phyloP scores from a whole-genome alignment of 2,888 invertebrate genomes.

The Volucella inanis region DNA sequence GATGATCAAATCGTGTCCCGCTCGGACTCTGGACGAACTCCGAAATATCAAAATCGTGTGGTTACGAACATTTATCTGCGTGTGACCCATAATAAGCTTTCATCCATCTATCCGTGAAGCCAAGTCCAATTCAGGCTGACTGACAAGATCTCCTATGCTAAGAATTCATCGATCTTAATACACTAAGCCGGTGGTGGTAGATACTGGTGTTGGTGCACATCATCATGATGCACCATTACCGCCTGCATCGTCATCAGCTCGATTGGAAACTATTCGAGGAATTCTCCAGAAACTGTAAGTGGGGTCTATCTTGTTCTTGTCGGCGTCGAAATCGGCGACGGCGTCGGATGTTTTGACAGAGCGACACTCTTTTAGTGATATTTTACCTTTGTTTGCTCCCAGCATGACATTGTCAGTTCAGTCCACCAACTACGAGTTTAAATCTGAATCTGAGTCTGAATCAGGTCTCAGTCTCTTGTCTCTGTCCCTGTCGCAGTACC shows the following conservation, averaged over 20 bases:
- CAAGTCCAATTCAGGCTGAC: neutral
- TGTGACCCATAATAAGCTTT: slow-evolving; percentile 61
- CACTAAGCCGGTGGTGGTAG: slow-evolving; percentile 12
- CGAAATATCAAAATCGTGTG: slow-evolving; percentile 61
- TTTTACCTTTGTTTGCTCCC: slow-evolving; percentile 71
- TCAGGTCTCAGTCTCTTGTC: too few relatives aligned
- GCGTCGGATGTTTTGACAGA: slow-evolving; percentile 74
- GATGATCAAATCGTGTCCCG: slow-evolving; percentile 2
- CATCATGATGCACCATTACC: slow-evolving; percentile 27
- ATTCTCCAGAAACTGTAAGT: slow-evolving; percentile 70
- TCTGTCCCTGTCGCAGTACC: neutral
- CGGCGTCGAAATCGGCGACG: slow-evolving; percentile 25
- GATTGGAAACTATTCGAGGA: slow-evolving; percentile 70
- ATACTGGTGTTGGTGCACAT: slow-evolving; percentile 14
- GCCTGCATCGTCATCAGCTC: slow-evolving; percentile 36
- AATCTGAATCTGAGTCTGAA: slow-evolving; percentile 25
- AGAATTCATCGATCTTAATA: slow-evolving; percentile 35
- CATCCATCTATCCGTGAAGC: neutral
- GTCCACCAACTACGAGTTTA: neutral
- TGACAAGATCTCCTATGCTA: slow-evolving; percentile 51
- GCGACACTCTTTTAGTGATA: slow-evolving; percentile 74
- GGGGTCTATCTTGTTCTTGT: slow-evolving; percentile 45
- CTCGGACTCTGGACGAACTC: slow-evolving; percentile 28
- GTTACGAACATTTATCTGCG: slow-evolving; percentile 52
- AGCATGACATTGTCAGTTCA: slow-evolving; percentile 61